These are phyloP conservation scores for Acromyrmex charruanus DNA, from an alignment of 1,140 invertebrate genomes.

Conservation along the genomic window DNA sequence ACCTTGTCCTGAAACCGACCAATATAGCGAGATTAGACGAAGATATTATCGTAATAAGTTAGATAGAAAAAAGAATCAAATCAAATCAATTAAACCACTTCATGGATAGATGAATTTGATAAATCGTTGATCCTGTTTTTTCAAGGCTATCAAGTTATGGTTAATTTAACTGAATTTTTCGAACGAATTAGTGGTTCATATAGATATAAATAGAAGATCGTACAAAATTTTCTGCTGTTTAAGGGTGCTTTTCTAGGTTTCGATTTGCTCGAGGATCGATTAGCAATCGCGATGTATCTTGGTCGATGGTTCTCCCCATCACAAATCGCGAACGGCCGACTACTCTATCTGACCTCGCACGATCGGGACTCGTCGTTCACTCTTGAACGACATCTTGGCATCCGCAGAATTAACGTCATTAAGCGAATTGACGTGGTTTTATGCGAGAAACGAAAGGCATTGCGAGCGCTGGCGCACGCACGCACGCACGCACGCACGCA, in stretches of 20 bases:
- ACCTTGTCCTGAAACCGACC: constrained; percentile 65
- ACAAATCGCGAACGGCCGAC: constrained; percentile 1
- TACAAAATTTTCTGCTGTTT: background rate
- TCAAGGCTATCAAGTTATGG: background rate
- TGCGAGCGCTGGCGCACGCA: background rate
- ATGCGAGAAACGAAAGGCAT: constrained; percentile 46
- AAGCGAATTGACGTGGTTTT: constrained; percentile 57
- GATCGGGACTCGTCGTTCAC: constrained; percentile 20
- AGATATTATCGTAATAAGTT: background rate
- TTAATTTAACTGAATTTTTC: background rate
- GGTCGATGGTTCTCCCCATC: background rate
- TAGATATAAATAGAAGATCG: background rate
- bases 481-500: background rate
- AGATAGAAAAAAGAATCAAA: background rate
- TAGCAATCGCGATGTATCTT: background rate
- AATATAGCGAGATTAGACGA: constrained; percentile 24
- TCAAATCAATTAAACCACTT: background rate
- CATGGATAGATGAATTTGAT: background rate
- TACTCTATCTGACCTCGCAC: constrained; percentile 16
- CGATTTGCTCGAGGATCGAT: background rate
- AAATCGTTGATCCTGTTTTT: background rate
- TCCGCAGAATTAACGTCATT: constrained; percentile 57
- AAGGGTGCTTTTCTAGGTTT: background rate
- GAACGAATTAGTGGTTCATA: background rate
- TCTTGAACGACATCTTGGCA: constrained; percentile 57